Conservation (phyloP, 2,797 vertebrate species). For the Lophotriccus pileatus region DNA sequence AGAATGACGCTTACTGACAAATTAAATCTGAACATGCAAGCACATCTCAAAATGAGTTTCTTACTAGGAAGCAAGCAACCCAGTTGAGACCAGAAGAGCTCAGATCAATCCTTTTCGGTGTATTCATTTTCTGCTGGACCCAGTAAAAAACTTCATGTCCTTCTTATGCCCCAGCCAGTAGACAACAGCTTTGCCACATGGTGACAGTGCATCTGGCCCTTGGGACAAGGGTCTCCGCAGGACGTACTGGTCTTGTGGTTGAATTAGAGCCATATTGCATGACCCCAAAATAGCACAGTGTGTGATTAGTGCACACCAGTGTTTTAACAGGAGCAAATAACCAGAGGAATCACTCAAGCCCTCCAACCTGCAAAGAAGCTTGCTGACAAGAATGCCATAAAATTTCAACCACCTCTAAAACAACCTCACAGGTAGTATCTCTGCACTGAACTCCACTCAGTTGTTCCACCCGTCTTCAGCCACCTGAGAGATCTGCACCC, state of each 20-base stretch:
- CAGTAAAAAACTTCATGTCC: not conserved
- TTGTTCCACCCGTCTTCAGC: not conserved
- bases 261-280: not conserved
- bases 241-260: not conserved
- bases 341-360: not conserved
- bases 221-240: not conserved
- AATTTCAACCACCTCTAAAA: not conserved
- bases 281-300: not conserved
- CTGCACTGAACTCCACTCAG: not conserved
- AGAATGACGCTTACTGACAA: not conserved
- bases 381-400: not conserved
- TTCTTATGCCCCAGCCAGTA: not conserved
- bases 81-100: not conserved
- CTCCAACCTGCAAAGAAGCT: not conserved
- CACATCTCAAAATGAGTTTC: not conserved
- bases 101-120: not conserved
- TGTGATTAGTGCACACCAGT: not conserved
- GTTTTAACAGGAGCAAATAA: not conserved
- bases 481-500: not conserved
- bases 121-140: not conserved
- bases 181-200: conserved; percentile 28
- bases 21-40: not conserved
- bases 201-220: not conserved
- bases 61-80: not conserved
- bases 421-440: not conserved